Evolutionary conservation across 2,113 vertebrate genomes (phyloP), one percentile per base, ranked within the genome.

Genomic region (Glaucidium brasilianum): DNA sequence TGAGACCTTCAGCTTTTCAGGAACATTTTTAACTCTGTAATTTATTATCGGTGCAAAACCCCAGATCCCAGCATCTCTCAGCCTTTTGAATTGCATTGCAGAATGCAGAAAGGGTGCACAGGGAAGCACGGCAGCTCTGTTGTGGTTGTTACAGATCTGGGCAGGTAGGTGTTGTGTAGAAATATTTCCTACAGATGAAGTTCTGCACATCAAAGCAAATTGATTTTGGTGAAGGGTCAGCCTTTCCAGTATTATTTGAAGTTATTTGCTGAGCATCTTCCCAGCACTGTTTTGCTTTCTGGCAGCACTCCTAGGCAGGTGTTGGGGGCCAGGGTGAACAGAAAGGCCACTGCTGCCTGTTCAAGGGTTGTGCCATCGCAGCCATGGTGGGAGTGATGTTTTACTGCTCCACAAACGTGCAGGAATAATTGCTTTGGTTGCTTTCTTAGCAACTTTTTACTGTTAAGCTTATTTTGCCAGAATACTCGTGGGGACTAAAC

Each of bases 261-360:
- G 34, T 39, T 23, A 13, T 39, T 87, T 78, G 71, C 64, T n/a
- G 35, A 64, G 25, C 26, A 8, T 11, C 21, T 37, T 68, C 12
- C 14, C 43, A 15, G 67, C 9, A 10, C 10, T 0, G n/a, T 11
- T 32, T 7, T 47, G 34, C 26, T 22, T 15, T 13, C 52, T 15
- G 15, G 21, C 52, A 26, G 71, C 1, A 1, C 18, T 69, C 11
- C 25, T 6, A 2, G 25, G 14, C 15, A 2, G n/a, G 37, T 5
- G 2, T 15, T 1, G 26, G 2, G 41, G 32, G 25, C 10, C 3
- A 0, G 12, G 34, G 26, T 0, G 4, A 47, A 17, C 58, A 23
- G 20, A 56, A 49, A 35, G 20, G n/a, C 18, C 15, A 3, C 29
- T 10, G 26, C 66, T 63, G 56, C 56, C 25, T 5, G 8, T 20